Percentiles rank a stretch among this genome's conserved stretches.
phyloP scores from a whole-genome alignment of 2,888 invertebrate species.

The Harmothoe impar region DNA sequence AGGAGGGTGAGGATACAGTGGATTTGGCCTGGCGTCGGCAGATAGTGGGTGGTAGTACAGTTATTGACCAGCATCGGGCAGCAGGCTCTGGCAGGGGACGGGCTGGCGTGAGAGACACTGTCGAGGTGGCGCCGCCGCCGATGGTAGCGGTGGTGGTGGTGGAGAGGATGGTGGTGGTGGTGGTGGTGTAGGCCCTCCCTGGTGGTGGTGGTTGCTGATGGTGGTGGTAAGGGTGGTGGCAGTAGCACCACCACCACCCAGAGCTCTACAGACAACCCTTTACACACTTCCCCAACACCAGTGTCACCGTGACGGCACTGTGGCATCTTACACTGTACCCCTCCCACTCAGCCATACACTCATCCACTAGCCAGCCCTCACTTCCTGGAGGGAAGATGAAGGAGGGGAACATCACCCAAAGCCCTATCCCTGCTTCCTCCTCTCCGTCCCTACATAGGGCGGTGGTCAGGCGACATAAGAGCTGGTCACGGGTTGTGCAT shows the following conservation, averaged over 20 bases:
- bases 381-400: background rate
- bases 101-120: constrained; percentile 7
- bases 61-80: constrained; percentile 39
- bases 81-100: constrained; percentile 8
- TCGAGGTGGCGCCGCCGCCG: background rate
- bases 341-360: background rate
- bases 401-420: background rate
- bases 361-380: background rate
- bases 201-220: background rate
- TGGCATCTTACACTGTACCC: background rate
- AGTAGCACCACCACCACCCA: background rate
- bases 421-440: background rate
- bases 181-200: background rate
- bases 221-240: background rate
- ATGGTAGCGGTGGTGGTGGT: background rate
- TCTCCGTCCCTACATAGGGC: background rate
- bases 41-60: constrained; percentile 38
- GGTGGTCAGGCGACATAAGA: background rate
- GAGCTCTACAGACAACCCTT: background rate
- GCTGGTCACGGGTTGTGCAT: background rate
- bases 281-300: background rate
- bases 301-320: background rate
- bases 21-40: constrained; percentile 21
- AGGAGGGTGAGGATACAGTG: background rate
- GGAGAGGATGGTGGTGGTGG: background rate